phyloP scores from a whole-genome alignment of 2,797 vertebrate species.

The Anguilla marmorata region DNA sequence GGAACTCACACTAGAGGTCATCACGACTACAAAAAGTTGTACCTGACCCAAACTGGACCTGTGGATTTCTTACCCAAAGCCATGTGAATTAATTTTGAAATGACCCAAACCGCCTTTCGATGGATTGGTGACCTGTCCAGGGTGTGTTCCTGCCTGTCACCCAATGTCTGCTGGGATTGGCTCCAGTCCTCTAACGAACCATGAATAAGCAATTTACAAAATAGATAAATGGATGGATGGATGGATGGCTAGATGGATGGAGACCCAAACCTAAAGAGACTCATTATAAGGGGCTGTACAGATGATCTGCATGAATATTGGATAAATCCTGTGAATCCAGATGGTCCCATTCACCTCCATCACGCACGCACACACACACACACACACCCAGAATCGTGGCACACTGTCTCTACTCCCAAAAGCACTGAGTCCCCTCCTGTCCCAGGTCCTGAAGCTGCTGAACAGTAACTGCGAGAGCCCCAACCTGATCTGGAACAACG shows the following conservation, averaged over 20 bases:
- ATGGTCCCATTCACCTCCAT: neutral
- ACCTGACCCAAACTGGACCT: too few species aligned
- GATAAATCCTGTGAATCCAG: neutral
- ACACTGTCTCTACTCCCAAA: neutral
- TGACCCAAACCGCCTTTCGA: neutral
- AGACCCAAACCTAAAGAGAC: too few species aligned
- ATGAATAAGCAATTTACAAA: too few species aligned
- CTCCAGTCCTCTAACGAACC: too few species aligned
- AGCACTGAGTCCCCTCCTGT: neutral
- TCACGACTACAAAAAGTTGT: too few species aligned
- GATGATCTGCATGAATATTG: neutral
- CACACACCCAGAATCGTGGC: neutral
- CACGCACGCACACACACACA: neutral
- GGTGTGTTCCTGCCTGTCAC: too few species aligned
- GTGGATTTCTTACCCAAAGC: too few species aligned
- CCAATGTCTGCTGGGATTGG: too few species aligned
- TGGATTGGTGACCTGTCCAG: neutral
- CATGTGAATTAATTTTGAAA: too few species aligned
- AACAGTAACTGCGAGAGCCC: constrained; percentile 97
- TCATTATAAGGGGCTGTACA: neutral
- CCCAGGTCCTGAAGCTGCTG: constrained; percentile 91
- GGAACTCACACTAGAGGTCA: neutral
- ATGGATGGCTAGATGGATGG: too few species aligned
- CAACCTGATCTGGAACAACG: constrained; percentile 97
- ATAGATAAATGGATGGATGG: too few species aligned